Percentiles rank a stretch among this genome's conserved stretches.
Conservation (phyloP, 2,113 vertebrate genomes). For the Chrysemys picta region DNA sequence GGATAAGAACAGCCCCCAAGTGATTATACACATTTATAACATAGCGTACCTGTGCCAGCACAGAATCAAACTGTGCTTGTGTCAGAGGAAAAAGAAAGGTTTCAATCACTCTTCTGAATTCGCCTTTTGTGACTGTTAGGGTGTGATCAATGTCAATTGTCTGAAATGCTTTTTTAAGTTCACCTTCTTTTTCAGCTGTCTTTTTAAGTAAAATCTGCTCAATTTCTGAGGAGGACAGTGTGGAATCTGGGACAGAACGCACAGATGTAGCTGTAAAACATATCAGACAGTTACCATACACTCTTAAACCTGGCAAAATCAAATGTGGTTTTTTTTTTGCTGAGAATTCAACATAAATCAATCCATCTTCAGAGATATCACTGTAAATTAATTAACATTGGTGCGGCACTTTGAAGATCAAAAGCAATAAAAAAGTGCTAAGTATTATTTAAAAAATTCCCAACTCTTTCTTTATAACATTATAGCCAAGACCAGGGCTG, state of each 20-base stretch:
- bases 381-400: background rate
- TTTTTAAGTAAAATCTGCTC: slow-evolving; percentile 71
- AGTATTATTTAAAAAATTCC: background rate
- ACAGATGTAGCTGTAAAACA: slow-evolving; percentile 45
- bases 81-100: slow-evolving; percentile 68
- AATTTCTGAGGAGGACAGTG: slow-evolving; percentile 38
- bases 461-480: background rate
- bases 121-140: slow-evolving; percentile 59
- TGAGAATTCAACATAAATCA: background rate
- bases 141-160: slow-evolving; percentile 47
- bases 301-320: background rate
- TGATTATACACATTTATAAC: background rate
- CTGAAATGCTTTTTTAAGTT: slow-evolving; percentile 68
- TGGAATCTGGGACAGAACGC: slow-evolving; percentile 52
- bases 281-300: background rate
- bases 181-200: slow-evolving; percentile 52
- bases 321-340: background rate
- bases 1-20: background rate
- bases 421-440: background rate
- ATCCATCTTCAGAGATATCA: fast-evolving
- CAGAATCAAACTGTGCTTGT: slow-evolving; percentile 56
- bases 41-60: slow-evolving; percentile 66
- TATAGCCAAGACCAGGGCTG: background rate
- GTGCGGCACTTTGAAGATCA: background rate
- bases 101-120: slow-evolving; percentile 54